Conservation (phyloP, 2,113 vertebrate species). For the Silurus meridionalis region DNA sequence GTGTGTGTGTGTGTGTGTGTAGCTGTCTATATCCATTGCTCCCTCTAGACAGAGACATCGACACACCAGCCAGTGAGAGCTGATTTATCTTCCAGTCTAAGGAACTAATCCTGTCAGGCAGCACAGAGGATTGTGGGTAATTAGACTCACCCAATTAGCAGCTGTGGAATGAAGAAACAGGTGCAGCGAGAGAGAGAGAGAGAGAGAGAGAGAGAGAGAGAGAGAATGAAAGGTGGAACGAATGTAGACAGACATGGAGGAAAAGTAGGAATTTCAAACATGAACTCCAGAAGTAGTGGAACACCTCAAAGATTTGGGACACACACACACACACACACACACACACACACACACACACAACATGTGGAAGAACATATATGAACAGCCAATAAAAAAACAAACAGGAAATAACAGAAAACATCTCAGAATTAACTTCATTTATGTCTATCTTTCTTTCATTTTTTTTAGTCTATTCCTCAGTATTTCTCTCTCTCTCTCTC, state of each 20-base stretch:
- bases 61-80: not conserved
- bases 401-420: not conserved
- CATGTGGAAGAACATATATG: not conserved
- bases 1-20: constrained; percentile 3
- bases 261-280: constrained; percentile 33
- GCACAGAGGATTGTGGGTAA: constrained; percentile 51
- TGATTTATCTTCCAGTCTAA: constrained; percentile 35
- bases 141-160: constrained; percentile 50
- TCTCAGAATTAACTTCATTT: not conserved
- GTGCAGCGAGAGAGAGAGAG: constrained; percentile 32
- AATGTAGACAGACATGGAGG: constrained; percentile 20
- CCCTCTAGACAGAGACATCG: constrained; percentile 21
- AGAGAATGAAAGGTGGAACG: not conserved
- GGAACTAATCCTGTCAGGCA: constrained; percentile 49
- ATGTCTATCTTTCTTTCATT: not conserved
- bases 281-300: constrained; percentile 19
- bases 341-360: constrained; percentile 20
- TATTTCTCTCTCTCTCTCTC: not conserved
- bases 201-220: not conserved
- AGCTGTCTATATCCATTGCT: constrained; percentile 14
- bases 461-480: not conserved
- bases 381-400: not conserved
- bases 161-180: constrained; percentile 48
- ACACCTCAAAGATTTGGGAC: not conserved
- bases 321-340: not conserved